phyloP scores from a whole-genome alignment of 2,797 vertebrate species.

The Danio tinwini region DNA sequence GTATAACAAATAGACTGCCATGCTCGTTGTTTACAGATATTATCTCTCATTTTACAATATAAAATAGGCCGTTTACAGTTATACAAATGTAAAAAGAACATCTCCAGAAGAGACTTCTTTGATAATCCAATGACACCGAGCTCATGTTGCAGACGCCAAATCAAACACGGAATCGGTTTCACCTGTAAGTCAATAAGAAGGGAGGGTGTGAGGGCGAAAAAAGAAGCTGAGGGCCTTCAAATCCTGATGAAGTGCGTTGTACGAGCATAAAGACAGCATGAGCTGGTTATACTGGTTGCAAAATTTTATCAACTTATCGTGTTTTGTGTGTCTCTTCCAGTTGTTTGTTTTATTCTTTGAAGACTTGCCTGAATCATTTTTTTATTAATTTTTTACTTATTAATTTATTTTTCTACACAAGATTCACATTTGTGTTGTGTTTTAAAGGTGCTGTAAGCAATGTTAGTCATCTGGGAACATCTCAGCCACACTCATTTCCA shows the following conservation, averaged over 20 bases:
- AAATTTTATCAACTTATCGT: conserved; percentile 64
- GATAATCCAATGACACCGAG: not conserved
- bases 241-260: conserved; percentile 51
- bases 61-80: conserved; percentile 35
- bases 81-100: conserved; percentile 21
- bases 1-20: conserved; percentile 51
- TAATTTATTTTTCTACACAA: conserved; percentile 52
- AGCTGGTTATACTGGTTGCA: conserved; percentile 62
- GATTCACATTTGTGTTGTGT: conserved; percentile 40
- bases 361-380: conserved; percentile 51
- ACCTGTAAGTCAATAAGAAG: conserved; percentile 14
- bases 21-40: conserved; percentile 58
- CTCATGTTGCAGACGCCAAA: conserved; percentile 43
- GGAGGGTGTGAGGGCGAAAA: conserved; percentile 25
- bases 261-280: conserved; percentile 64
- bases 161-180: conserved; percentile 40
- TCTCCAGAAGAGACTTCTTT: conserved; percentile 29
- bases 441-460: conserved; percentile 29
- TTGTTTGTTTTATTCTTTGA: conserved; percentile 49
- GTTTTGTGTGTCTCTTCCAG: conserved; percentile 61
- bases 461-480: conserved; percentile 25
- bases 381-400: conserved; percentile 31
- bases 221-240: conserved; percentile 57
- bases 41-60: conserved; percentile 40
- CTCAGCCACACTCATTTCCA: not conserved